Evolutionary conservation across 2,113 vertebrate species (phyloP), one percentile per base, ranked within the genome.

Genomic region (Solea solea): DNA sequence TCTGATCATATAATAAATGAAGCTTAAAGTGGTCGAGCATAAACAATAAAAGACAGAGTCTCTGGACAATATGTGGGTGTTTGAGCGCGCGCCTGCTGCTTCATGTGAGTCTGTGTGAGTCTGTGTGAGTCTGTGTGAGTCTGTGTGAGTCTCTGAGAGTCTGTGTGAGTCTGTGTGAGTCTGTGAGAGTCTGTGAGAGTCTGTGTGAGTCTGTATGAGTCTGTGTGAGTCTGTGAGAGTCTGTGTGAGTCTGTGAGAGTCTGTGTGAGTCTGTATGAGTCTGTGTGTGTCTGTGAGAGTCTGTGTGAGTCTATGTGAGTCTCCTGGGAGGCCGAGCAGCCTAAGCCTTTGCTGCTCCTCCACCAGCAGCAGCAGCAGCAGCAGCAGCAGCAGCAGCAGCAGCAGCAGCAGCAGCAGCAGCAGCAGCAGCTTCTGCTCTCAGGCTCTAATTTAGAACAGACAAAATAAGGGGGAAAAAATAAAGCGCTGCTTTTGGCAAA

Each of bases 371-470:
- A 60, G 77, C 83, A 76, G 86, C 74, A 63, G 75, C 63, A 48
- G 45, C 44, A 45, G 44, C 44, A 9, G 44, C 12, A 9, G 44
- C 9, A 45, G 44, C 72, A 70, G 53, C 69, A 69, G 41, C 85
- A 74, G 76, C 82, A 60, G 77, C 83, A 76, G 86, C 74, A 63
- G 75, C 63, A 48, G 45, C 44, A 45, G 44, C 44, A 9, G 44
- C 12, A 9, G 44, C 9, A 45, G 44, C 45, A 13, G 34, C 34
- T 34, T 83, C 81, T 80, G 74, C 49, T 80, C 80, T 83, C 78
- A 73, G 74, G 78, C 84, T 89, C 82, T 91, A 87, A 93, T 90
- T 92, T 88, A 87, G 85, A 91, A 88, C 89, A 91, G 90, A 91
- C 90, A 85, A 87, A 89, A 91, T 89, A 86, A 82, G 56, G 72